Evolutionary conservation across 2,888 invertebrate genomes (phyloP).

Genomic region (Eurois occulta): DNA sequence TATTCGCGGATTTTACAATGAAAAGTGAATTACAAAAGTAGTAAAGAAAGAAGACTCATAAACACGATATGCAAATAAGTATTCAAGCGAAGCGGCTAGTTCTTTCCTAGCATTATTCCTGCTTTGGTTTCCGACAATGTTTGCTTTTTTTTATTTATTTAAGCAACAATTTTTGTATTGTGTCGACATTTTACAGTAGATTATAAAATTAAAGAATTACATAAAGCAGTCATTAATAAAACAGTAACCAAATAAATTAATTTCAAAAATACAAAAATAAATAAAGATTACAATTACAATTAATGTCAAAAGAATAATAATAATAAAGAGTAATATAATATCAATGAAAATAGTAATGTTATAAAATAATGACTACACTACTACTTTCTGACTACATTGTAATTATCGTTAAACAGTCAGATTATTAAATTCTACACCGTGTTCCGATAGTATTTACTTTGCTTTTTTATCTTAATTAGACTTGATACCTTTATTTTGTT

Average conservation of each 20-base stretch:
- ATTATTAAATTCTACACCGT: not conserved
- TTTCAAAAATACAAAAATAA: no score
- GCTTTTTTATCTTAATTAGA: not conserved
- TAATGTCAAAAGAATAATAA: no score
- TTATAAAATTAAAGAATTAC: no score
- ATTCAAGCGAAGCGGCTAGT: constrained; percentile 18
- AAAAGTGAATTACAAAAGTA: constrained; percentile 14
- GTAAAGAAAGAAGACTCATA: constrained; percentile 25
- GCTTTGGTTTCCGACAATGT: constrained; percentile 25
- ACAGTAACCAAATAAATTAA: no score
- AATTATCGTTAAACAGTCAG: not conserved
- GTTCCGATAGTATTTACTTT: not conserved
- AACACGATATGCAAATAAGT: constrained; percentile 43
- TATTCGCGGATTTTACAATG: not conserved
- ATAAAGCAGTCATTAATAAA: no score
- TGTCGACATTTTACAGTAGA: no score
- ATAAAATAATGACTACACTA: no score
- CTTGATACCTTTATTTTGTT: not conserved
- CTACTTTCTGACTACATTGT: not conserved
- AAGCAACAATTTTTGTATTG: no score
- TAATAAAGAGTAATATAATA: no score
- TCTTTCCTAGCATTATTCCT: constrained; percentile 25
- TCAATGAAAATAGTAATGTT: no score
- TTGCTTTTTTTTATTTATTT: no score
- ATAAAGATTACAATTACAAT: no score